phyloP scores from a whole-genome alignment of 1,140 invertebrate species.

The Gerris buenoi region DNA sequence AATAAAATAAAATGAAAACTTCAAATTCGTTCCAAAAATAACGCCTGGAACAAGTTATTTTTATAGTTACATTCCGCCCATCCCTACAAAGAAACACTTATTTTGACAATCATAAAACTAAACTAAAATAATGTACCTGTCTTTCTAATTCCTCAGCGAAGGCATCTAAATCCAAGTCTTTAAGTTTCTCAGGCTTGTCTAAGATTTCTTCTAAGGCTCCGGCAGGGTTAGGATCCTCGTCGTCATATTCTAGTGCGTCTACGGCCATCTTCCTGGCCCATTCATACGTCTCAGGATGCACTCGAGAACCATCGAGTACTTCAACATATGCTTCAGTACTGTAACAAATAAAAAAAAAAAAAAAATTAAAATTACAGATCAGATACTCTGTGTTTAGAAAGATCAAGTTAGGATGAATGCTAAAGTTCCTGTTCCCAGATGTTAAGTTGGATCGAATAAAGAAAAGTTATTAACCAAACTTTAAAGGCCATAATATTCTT shows the following conservation, averaged over 20 bases:
- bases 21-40: no score
- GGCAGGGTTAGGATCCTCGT: constrained; percentile 86
- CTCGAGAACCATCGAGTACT: constrained; percentile 90
- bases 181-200: constrained; percentile 83
- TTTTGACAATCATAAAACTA: no score
- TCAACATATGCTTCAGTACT: constrained; percentile 88
- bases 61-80: no score
- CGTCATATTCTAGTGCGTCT: constrained; percentile 94
- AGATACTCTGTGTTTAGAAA: no score
- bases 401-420: no score
- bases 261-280: constrained; percentile 99
- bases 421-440: no score
- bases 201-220: constrained; percentile 94
- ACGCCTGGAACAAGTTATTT: no score
- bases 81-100: no score
- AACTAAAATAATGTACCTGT: constrained; percentile 48
- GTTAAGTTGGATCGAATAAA: no score
- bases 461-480: no score
- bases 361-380: neutral
- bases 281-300: constrained; percentile 98
- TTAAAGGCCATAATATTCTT: no score
- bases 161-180: constrained; percentile 94
- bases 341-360: constrained; percentile 16
- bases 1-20: no score
- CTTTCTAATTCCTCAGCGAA: constrained; percentile 94